Base-by-base conservation (phyloP, 2,888 invertebrate species). In the Drosophila borborema region DNA sequence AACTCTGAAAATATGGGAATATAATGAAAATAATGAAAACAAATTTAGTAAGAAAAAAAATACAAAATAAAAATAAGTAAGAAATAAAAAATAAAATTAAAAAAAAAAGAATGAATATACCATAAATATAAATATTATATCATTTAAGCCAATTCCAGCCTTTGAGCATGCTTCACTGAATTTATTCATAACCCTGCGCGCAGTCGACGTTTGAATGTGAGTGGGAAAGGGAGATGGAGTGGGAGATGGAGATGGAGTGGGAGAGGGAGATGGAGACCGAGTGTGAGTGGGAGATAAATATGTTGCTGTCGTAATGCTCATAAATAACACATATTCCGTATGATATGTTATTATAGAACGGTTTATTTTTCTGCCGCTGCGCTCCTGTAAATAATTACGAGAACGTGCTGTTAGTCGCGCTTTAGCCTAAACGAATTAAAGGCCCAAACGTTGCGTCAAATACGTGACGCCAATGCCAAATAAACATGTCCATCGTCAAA, bases 361-460 rank as follows among this genome's bases (percentile, higher is more conserved):
- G 72, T 72, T 65, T 80, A 74, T 84, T 80, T 83, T 73, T 58
- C 20, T 64, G 67, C 28, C 55, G 55, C 64, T 72, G 72, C 65
- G 75, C 71, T 77, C 85, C 87, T 84, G 89, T 90, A 89, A 87
- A 87, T 87, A 87, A 87, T 87, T 87, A 87, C 86, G 64, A 62
- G 64, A 78, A 82, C 90, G 88, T 90, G 87, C 54, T 53, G 31
- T 28, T 68, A 68, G 58, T 55, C 65, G 81, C 77, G 78, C 66
- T 65, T 82, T 77, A 73, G 81, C 84, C 84, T 62, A 62, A 90
- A 65, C 87, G 90, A 89, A 88, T 88, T 87, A 89, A 88, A 87
- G 81, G 88, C 72, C 78, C 75, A 82, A 89, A 89, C 79, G 82
- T 86, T 88, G 89, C 91, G 90, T 90, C 89, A 91, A 90, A 82